Evolutionary conservation across 2,113 vertebrate genomes (phyloP).

Genomic region (Hirundichthys speculiger): DNA sequence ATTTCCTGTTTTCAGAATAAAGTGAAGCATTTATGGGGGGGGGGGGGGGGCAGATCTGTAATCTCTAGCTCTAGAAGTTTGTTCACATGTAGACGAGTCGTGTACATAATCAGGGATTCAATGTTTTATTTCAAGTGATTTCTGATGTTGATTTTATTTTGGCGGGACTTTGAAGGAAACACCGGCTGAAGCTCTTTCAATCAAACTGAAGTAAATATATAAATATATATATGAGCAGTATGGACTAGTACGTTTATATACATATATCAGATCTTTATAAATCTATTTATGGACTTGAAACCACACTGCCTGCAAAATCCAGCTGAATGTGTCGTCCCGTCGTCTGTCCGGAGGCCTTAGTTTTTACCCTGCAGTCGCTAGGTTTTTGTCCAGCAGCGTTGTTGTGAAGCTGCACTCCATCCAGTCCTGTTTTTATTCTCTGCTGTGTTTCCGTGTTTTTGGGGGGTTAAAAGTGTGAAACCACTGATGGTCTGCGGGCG

Average conservation of each 20-base stretch:
- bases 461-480: constrained; percentile 46
- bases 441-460: background rate
- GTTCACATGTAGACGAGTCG: constrained; percentile 54
- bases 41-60: background rate
- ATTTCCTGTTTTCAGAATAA: constrained; percentile 28
- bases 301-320: constrained; percentile 87
- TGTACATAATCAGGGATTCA: constrained; percentile 91
- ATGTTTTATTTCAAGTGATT: constrained; percentile 69
- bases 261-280: constrained; percentile 56
- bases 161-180: constrained; percentile 82
- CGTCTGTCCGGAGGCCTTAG: constrained; percentile 68
- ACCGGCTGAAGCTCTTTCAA: constrained; percentile 84
- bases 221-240: constrained; percentile 18
- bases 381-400: background rate
- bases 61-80: background rate
- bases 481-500: constrained; percentile 60
- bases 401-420: background rate
- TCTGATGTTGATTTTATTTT: constrained; percentile 62
- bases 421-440: background rate
- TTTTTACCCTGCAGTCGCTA: constrained; percentile 56
- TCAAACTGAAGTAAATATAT: constrained; percentile 47
- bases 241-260: constrained; percentile 59
- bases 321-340: constrained; percentile 67
- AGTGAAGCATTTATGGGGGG: constrained; percentile 27
- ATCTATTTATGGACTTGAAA: constrained; percentile 75